These are phyloP conservation scores for Calyptomena viridis DNA, from an alignment of 2,113 vertebrate genomes.

Conservation along the genomic window DNA sequence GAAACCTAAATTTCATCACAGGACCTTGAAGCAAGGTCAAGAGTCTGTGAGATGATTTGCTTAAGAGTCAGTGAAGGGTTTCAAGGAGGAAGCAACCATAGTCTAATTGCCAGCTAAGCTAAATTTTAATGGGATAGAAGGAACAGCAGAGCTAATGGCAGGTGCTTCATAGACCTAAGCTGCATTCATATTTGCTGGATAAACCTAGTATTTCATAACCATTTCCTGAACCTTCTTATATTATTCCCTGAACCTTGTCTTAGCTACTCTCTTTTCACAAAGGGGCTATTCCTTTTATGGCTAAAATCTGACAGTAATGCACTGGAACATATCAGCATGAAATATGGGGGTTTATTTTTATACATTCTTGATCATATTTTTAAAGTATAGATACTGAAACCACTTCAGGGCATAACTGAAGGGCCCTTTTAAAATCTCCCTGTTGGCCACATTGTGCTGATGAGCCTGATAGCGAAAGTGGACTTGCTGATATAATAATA, in stretches of 20 bases:
- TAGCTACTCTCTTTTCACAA: neutral
- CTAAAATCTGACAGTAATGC: constrained; percentile 42
- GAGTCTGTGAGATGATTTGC: neutral
- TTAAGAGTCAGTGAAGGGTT: neutral
- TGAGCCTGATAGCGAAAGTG: constrained; percentile 24
- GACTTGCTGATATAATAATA: constrained; percentile 1
- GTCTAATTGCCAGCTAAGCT: neutral
- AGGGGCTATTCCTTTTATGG: constrained; percentile 13
- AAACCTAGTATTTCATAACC: neutral
- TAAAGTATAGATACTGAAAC: constrained; percentile 47
- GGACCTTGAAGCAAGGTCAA: neutral
- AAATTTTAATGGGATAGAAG: constrained; percentile 1
- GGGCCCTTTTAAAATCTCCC: constrained; percentile 48
- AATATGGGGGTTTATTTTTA: constrained; percentile 50
- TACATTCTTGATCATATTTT: constrained; percentile 57
- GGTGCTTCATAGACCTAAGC: neutral
- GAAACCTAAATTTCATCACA: neutral
- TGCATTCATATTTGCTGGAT: neutral
- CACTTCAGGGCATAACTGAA: constrained; percentile 38
- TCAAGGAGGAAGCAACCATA: neutral
- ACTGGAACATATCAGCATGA: constrained; percentile 32
- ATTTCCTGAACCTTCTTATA: neutral
- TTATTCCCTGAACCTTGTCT: neutral
- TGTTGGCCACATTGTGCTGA: neutral
- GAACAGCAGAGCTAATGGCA: neutral